Evolutionary conservation across 2,888 invertebrate genomes (phyloP), one percentile per base, ranked within the genome.

Genomic region (Macrosoma leucophasiata): DNA sequence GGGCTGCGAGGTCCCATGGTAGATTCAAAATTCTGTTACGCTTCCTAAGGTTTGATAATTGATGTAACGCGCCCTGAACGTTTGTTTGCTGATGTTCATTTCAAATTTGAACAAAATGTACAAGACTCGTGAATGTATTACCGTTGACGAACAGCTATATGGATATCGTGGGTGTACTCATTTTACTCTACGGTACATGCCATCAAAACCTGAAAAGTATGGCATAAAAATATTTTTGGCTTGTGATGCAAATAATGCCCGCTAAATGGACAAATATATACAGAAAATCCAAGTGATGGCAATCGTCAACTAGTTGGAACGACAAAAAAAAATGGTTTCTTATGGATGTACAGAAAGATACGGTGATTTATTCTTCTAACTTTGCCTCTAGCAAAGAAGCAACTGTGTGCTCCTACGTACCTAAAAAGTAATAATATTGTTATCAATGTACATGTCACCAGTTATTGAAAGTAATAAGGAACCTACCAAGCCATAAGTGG

Each of bases 201-300:
- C 27, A 27, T 33, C 17, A 9, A 33, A 27, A 15, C 25, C 25
- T 15, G 19, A 13, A 15, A 32, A 32, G 13, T 32, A 32, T 32
- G 25, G 32, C 10, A 32, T 33, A 19, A 27, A 33, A 27, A 26
- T 33, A 26, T 33, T 13, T 3, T 33, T 26, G 33, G 20, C 13
- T 27, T 33, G 33, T 33, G 26, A 33, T 33, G 33, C 26, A 19
- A 19, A 27, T 19, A 33, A 33, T 21, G 18, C 22, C 33, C 27
- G 3, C 27, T 27, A 4, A 26, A 20, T 33, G 33, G 21, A 10
- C n/a, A 9, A 9, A 21, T 14, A 20, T 25, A 25, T 34, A 36
- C 30, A 33, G 33, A 34, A 24, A 33, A 39, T 17, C 26, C 39
- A 39, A n/a, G n/a, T n/a, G 23, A 39, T 34, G 30, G 33, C 34